Evolutionary conservation across 2,888 invertebrate species (phyloP), one percentile per base, ranked within the genome.

Genomic region (Saturnia japonica): DNA sequence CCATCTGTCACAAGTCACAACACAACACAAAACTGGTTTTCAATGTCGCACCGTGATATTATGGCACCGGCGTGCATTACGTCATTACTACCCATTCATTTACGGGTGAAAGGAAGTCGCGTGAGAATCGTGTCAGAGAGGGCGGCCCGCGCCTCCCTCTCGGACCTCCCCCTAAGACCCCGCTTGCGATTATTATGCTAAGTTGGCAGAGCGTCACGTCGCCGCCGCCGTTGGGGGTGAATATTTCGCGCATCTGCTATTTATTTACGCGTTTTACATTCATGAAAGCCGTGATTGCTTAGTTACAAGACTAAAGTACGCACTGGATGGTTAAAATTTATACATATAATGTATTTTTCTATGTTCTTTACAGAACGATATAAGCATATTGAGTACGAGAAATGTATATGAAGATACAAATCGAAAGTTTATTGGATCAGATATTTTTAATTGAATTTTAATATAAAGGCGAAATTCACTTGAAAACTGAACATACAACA

Each of bases 201-300:
- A 93, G 92, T 91, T 7, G 64, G 7, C 28, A 62, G 60, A 28
- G 62, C 16, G 11, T 8, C 57, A 6, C 57, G 91, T 92, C 88
- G 88, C 85, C 87, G 85, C 89, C 87, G 88, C 88, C 54, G 22
- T 19, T 19, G 47, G 47, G 92, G 92, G 91, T 87, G 91, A 91
- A 85, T 91, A 54, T 93, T 94, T 93, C 93, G 93, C 93, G 91
- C 94, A 93, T 94, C 94, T 93, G 93, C 91, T 94, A 93, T 94
- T 93, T 94, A 93, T 93, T 94, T 94, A 93, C 91, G 91, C 89
- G 89, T 86, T 93, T 92, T 93, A 91, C 93, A 94, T 93, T 94
- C 93, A 93, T 93, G 81, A 90, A 64, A 34, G 64, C 64, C 64
- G 64, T 40, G 88, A 88, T 89, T 91, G 88, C 84, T 86, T 85